Base-by-base conservation (phyloP, 2,113 vertebrate genomes). In the Petromus typicus region DNA sequence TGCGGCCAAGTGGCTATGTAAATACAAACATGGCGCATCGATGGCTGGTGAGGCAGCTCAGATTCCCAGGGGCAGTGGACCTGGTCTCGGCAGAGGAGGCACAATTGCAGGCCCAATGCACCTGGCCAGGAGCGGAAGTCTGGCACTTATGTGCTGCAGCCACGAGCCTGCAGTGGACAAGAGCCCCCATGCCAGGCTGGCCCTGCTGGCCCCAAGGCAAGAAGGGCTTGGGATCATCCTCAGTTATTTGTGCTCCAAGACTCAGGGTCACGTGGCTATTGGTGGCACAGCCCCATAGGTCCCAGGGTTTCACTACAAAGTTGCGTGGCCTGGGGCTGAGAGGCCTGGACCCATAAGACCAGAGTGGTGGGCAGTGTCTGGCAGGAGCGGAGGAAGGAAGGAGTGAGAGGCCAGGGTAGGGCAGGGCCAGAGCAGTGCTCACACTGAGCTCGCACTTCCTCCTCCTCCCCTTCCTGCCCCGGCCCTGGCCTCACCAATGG, bases 391-490 rank as follows among this genome's bases (percentile, higher is more conserved):
- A 37, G 43, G 43, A n/a, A n/a, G 59, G 63, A n/a, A 43, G 5
- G 13, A 75, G 57, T 59, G 51, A 57, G 30, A 37, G n/a, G 17
- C 5, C 23, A 1, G 85, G 89, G 81, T 48, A 23, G 91, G 85
- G 69, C 37, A 12, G 8, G 40, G 51, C 78, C 18, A 14, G 30
- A 40, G 9, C 48, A 51, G 48, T 51, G 59, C 64, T 54, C 76
- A 48, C 3, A 9, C 76, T 2, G 51, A 56, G 40, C 51, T 45
- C 64, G 64, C 16, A 96, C 94, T 97, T 97, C 94, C 95, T 96
- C 76, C 97, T 97, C 96, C 97, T 45, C 95, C 97, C 91, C 92
- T 64, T 69, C 54, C 89, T 12, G 56, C 30, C 18, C n/a, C 78
- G 86, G 73, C 90, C 82, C 79, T 27, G 75, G 87, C 92, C 89